phyloP scores from a whole-genome alignment of 2,113 vertebrate species.

The Machaerirhynchus nigripectus region DNA sequence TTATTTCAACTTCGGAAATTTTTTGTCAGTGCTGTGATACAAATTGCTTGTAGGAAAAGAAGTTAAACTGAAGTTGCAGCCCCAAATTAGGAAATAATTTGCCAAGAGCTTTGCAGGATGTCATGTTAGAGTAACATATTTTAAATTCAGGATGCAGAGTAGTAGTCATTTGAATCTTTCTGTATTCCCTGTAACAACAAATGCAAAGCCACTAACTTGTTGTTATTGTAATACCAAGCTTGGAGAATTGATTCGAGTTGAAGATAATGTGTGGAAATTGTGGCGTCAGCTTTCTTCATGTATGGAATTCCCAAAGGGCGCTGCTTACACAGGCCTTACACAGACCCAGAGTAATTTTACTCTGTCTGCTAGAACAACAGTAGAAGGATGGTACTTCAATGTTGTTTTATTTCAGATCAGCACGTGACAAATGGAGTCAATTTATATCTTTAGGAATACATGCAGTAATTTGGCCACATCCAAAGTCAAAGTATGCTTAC shows the following conservation, averaged over 20 bases:
- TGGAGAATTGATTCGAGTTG: background rate
- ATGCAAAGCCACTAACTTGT: background rate
- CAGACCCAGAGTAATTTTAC: background rate
- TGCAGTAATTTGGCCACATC: background rate
- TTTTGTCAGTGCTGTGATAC: background rate
- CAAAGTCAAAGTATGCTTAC: background rate
- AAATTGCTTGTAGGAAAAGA: background rate
- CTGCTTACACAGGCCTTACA: background rate
- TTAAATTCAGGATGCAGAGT: background rate
- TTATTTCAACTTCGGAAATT: background rate
- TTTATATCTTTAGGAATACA: background rate
- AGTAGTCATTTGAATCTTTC: background rate
- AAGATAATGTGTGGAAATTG: background rate
- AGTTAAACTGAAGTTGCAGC: background rate
- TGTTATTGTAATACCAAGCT: background rate
- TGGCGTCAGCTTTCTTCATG: background rate
- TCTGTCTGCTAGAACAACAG: background rate
- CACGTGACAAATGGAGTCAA: background rate
- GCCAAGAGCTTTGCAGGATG: background rate
- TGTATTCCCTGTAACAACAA: background rate
- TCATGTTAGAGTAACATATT: background rate
- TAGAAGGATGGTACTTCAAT: background rate
- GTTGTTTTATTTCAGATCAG: background rate
- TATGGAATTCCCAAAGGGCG: background rate
- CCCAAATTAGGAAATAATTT: background rate